These are phyloP conservation scores for Siniperca obscura DNA, from an alignment of 2,797 vertebrate species.

Conservation along the genomic window DNA sequence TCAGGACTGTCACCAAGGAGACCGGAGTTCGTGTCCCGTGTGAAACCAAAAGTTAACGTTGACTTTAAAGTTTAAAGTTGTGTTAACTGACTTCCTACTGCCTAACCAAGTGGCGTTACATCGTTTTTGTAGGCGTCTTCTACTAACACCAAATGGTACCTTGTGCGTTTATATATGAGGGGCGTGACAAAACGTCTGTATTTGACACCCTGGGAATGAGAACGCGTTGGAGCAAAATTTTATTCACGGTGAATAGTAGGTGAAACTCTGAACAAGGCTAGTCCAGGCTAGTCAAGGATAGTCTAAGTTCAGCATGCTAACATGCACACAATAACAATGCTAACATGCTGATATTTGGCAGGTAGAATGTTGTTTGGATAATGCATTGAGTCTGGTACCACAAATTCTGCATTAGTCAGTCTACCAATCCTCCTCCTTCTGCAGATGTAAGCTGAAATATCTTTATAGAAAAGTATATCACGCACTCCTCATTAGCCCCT, in stretches of 20 bases:
- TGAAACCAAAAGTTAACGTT: too few species aligned
- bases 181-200: too few species aligned
- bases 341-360: neutral
- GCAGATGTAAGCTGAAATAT: constrained; percentile 4
- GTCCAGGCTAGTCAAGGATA: neutral
- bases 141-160: too few species aligned
- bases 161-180: too few species aligned
- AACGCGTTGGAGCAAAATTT: neutral
- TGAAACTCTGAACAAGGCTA: neutral
- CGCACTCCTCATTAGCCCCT: neutral
- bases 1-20: too few species aligned
- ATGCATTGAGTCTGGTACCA: neutral
- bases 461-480: neutral
- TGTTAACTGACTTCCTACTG: too few species aligned
- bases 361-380: neutral
- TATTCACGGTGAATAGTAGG: neutral
- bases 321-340: neutral
- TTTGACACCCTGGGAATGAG: too few species aligned
- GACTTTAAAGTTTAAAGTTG: too few species aligned
- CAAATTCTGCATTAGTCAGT: constrained; percentile 1
- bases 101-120: too few species aligned
- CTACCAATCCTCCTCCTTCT: constrained; percentile 1
- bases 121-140: too few species aligned
- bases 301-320: neutral
- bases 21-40: too few species aligned